phyloP scores from a whole-genome alignment of 2,113 vertebrate species.

The Phrynosoma platyrhinos region DNA sequence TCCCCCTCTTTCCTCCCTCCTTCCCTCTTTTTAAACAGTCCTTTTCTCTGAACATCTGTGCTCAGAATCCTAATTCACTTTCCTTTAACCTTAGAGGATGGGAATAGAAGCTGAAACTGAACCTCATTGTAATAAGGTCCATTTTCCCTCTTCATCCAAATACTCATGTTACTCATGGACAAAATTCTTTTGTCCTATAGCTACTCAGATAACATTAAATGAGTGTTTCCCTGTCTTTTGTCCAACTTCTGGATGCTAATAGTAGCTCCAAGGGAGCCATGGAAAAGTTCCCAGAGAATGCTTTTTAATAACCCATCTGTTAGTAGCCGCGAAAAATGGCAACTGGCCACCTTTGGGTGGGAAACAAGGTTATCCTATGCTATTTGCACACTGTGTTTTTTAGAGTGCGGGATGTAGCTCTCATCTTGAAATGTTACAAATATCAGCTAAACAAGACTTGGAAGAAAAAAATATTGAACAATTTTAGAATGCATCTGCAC shows the following conservation, averaged over 20 bases:
- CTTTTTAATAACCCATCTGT: constrained; percentile 28
- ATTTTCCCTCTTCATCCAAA: neutral
- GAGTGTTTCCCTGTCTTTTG: neutral
- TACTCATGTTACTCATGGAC: too few species aligned
- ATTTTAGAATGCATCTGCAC: too few species aligned
- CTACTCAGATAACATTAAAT: neutral
- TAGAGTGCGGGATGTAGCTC: neutral
- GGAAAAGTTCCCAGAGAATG: neutral
- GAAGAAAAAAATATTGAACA: neutral
- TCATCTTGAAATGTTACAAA: neutral
- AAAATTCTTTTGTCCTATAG: neutral
- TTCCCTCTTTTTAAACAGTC: neutral
- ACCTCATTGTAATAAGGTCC: neutral
- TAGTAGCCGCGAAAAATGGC: neutral
- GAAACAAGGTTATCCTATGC: neutral
- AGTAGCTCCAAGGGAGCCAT: neutral
- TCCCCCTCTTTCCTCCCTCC: neutral
- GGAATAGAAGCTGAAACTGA: neutral
- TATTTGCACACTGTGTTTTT: neutral
- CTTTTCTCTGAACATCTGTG: neutral
- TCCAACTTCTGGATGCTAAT: constrained; percentile 20
- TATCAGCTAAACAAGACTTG: neutral
- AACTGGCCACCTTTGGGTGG: neutral
- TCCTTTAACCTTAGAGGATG: neutral
- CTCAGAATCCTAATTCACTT: neutral